These are phyloP conservation scores for Armadillidium nasatum DNA, from an alignment of 1,140 invertebrate genomes.

Conservation along the genomic window DNA sequence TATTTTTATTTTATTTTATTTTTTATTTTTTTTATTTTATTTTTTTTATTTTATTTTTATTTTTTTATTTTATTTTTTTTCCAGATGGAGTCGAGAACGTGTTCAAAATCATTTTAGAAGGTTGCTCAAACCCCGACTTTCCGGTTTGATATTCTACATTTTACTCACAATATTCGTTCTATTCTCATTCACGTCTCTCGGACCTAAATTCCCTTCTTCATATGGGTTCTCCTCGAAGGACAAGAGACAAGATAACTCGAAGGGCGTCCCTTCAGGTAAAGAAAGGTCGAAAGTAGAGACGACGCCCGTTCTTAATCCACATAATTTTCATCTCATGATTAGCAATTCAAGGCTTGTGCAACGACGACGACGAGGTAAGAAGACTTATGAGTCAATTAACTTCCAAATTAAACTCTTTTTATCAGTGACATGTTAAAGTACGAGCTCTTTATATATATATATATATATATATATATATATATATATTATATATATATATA, in stretches of 20 bases:
- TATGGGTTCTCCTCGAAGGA: neutral
- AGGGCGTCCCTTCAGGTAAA: neutral
- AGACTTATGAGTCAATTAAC: too few species aligned
- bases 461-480: too few species aligned
- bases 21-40: too few species aligned
- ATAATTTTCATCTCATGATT: slow-evolving; percentile 1
- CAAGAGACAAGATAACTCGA: neutral
- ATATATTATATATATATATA: too few species aligned
- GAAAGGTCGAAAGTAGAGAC: neutral
- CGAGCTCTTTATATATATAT: too few species aligned
- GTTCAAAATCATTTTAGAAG: neutral
- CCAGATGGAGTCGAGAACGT: neutral
- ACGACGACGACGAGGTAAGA: neutral
- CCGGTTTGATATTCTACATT: neutral
- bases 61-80: neutral
- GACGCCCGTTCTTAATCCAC: neutral
- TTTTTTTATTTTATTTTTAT: too few species aligned
- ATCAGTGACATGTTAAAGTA: too few species aligned
- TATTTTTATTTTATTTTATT: too few species aligned
- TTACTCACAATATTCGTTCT: neutral
- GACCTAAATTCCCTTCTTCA: neutral
- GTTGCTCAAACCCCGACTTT: neutral
- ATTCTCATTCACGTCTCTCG: neutral
- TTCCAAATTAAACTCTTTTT: too few species aligned
- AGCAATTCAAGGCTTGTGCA: neutral